Evolutionary conservation across 2,797 vertebrate species (phyloP), one percentile per base, ranked within the genome.

Genomic region (Molossus molossus): DNA sequence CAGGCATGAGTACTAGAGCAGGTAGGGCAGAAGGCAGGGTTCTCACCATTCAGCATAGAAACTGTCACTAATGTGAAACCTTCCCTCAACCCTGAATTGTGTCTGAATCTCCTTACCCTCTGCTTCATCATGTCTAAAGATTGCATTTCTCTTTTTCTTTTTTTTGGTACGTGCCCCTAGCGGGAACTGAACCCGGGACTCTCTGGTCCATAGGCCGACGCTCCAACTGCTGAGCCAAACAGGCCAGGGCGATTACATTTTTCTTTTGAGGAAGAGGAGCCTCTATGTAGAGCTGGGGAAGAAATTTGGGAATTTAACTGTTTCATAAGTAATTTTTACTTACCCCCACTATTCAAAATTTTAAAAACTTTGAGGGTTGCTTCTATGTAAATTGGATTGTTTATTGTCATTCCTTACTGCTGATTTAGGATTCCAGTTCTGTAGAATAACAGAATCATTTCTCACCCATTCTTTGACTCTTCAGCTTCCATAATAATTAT

Each of bases 401-500:
- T 90, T 84, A 48, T 17, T 91, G 50, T 14, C 14, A 53, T 82
- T 75, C 29, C n/a, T 87, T n/a, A 69, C 12, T 27, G 9, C 17
- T 58, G 15, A 84, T 8, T 79, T 76, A 62, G 40, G 60, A 73
- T 77, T 89, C 9, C 48, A 12, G 62, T 73, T 75, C 50, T 55
- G 37, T n/a, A 17, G 5, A 23, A 55, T 67, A 89, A 89, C 2
- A 37, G 40, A 83, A 15, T 87, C n/a, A 83, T 73, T 95, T 87
- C 62, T 27, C 3, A 77, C 13, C 9, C 17, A 72, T 55, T 27
- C 9, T 76, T 82, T 87, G 45, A 79, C 9, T 76, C 91, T 48
- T 5, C 21, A 62, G 11, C 9, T 62, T 93, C 33, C 25, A 86
- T 67, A 72, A 96, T 80, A 2, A 88, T 79, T 95, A 92, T 94